Evolutionary conservation across 2,797 vertebrate species (phyloP).

Genomic region (Calcarius lapponicus): DNA sequence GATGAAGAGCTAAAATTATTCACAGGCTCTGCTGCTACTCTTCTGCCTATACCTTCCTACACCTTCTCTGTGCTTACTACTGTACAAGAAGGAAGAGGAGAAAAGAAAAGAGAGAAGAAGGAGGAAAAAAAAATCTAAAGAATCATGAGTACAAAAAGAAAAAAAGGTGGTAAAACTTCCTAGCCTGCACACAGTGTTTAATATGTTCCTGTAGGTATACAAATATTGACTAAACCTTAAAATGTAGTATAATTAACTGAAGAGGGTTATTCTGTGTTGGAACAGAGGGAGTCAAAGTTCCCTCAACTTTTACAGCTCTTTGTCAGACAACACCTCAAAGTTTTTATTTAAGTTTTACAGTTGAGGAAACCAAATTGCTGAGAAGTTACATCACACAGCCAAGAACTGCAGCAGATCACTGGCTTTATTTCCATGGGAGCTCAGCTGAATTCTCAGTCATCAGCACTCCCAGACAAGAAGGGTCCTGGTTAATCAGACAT

Average conservation of each 20-base stretch:
- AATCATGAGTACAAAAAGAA: not conserved
- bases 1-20: not conserved
- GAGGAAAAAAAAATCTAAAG: not conserved
- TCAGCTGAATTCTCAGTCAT: not conserved
- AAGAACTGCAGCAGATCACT: not conserved
- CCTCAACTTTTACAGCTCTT: not conserved
- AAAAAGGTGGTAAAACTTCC: not conserved
- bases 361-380: not conserved
- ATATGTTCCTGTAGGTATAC: not conserved
- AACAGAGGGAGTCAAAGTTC: not conserved
- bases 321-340: not conserved
- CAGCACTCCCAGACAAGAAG: not conserved
- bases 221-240: not conserved
- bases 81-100: not conserved
- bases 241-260: not conserved
- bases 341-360: not conserved
- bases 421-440: not conserved
- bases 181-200: not conserved
- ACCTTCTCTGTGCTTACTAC: not conserved
- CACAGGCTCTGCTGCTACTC: not conserved
- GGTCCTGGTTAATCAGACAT: not conserved
- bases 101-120: not conserved
- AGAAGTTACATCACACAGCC: not conserved
- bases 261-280: not conserved
- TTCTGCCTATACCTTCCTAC: not conserved